Conservation (phyloP, 2,113 vertebrate species). For the Tautogolabrus adspersus region DNA sequence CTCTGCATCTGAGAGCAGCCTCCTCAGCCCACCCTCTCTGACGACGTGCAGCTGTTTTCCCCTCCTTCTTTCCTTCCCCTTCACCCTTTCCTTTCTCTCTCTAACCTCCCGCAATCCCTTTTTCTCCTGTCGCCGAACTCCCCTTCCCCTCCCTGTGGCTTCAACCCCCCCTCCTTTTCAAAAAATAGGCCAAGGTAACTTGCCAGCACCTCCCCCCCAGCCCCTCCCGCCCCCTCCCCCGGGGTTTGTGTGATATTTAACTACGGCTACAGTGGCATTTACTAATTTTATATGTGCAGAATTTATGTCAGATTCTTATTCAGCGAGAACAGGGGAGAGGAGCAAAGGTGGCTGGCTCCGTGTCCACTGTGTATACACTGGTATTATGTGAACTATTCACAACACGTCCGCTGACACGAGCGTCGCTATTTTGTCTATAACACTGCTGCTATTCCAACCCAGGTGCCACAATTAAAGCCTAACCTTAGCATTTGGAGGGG, state of each 20-base stretch:
- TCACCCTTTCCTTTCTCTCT: slow-evolving; percentile 34
- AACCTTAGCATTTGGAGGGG: slow-evolving; percentile 83
- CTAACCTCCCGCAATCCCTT: slow-evolving; percentile 49
- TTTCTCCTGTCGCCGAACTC: slow-evolving; percentile 45
- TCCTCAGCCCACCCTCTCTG: slow-evolving; percentile 41
- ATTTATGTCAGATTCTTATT: slow-evolving; percentile 89
- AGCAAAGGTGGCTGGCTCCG: slow-evolving; percentile 85
- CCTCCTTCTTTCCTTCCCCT: slow-evolving; percentile 34
- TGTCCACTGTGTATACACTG: slow-evolving; percentile 88
- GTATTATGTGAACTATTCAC: slow-evolving; percentile 89
- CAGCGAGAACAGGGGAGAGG: slow-evolving; percentile 82
- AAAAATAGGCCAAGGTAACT: slow-evolving; percentile 82
- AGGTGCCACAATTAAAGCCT: slow-evolving; percentile 85
- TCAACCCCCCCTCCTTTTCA: neutral
- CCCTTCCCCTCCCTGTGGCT: slow-evolving; percentile 3
- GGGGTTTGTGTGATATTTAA: slow-evolving; percentile 89
- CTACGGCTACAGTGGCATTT: slow-evolving; percentile 90
- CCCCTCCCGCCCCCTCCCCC: slow-evolving; percentile 53
- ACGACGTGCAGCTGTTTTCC: slow-evolving; percentile 64
- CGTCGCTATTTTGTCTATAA: slow-evolving; percentile 84
- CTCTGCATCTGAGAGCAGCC: slow-evolving; percentile 52
- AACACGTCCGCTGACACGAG: slow-evolving; percentile 84
- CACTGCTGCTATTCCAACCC: slow-evolving; percentile 66
- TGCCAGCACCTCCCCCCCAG: slow-evolving; percentile 33
- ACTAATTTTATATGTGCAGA: slow-evolving; percentile 91